A percentile compares a stretch with the other conserved stretches of the same genome.
Conservation (phyloP, 1,140 invertebrate genomes). For the Subanguina moxae region DNA sequence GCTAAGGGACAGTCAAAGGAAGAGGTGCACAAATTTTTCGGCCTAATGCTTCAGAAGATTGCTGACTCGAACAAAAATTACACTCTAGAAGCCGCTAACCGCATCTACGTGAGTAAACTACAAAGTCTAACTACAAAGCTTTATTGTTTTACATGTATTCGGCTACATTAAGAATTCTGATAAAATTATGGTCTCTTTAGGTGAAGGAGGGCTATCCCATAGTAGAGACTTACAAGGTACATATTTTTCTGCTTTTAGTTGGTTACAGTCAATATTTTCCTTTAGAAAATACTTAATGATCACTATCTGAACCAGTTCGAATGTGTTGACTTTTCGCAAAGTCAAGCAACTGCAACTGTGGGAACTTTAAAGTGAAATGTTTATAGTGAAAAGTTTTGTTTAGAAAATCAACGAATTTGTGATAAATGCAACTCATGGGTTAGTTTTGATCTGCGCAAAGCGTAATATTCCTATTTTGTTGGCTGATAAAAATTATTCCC, state of each 20-base stretch:
- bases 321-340: constrained; percentile 12
- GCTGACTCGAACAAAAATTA: neutral
- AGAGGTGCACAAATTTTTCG: constrained; percentile 14
- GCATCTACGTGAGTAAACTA: constrained; percentile 1
- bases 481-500: too few species aligned
- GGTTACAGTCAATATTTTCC: neutral
- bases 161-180: too few species aligned
- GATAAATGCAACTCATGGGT: constrained; percentile 28
- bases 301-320: constrained; percentile 24
- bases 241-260: neutral
- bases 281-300: neutral
- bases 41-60: neutral
- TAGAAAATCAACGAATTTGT: constrained; percentile 41
- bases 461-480: too few species aligned
- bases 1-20: constrained; percentile 13
- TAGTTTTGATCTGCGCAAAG: too few species aligned
- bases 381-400: neutral
- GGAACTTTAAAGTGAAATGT: too few species aligned
- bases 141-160: too few species aligned
- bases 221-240: constrained; percentile 8
- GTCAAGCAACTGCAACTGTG: constrained; percentile 16
- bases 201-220: constrained; percentile 7
- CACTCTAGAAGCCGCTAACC: constrained; percentile 23
- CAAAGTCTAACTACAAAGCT: too few species aligned
- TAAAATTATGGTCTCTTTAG: too few species aligned